Percentiles rank a stretch among this genome's conserved stretches.
Conservation (phyloP, 2,888 invertebrate genomes). For the Tetragonisca angustula region DNA sequence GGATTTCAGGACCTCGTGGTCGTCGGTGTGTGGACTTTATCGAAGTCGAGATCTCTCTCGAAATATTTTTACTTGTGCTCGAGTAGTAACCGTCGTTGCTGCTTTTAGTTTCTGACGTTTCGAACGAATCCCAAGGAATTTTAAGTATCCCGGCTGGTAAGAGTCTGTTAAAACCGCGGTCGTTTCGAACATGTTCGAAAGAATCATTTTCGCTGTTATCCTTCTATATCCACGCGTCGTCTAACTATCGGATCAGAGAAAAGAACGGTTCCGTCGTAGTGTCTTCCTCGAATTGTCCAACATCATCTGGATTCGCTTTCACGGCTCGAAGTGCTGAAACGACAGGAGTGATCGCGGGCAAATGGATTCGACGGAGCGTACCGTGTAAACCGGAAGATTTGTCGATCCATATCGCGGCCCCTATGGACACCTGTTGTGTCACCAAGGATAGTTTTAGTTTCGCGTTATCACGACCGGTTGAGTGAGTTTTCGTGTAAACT, state of each 20-base stretch:
- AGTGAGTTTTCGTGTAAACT: slow-evolving; percentile 82
- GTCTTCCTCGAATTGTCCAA: background rate
- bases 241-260: background rate
- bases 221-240: background rate
- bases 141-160: background rate
- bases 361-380: slow-evolving; percentile 67
- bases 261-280: background rate
- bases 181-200: background rate
- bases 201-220: background rate
- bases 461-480: slow-evolving; percentile 77
- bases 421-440: slow-evolving; percentile 77
- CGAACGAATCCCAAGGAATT: background rate
- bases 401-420: slow-evolving; percentile 68
- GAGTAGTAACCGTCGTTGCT: slow-evolving; percentile 4
- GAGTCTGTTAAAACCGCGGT: background rate
- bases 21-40: slow-evolving; percentile 64
- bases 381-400: slow-evolving; percentile 69
- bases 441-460: slow-evolving; percentile 76
- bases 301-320: slow-evolving; percentile 46
- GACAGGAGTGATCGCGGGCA: slow-evolving; percentile 56
- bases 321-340: slow-evolving; percentile 52
- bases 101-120: background rate
- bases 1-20: slow-evolving; percentile 42
- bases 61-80: background rate
- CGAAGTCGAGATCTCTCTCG: slow-evolving; percentile 43